Conservation (phyloP, 2,797 vertebrate genomes). For the Anolis apletophallus region DNA sequence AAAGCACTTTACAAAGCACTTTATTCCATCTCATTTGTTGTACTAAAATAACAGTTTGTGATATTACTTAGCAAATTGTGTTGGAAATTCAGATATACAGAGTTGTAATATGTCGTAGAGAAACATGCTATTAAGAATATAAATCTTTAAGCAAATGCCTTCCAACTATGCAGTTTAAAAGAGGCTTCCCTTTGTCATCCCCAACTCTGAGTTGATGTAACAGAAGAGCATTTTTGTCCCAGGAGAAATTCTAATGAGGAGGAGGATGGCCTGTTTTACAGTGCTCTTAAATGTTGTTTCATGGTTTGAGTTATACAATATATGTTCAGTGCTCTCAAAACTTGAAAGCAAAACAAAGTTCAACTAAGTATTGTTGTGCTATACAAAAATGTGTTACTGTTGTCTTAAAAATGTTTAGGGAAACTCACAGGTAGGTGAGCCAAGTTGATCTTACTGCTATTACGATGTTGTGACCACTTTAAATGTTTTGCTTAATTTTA, state of each 20-base stretch:
- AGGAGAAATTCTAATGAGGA: too few species aligned
- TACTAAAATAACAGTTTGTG: background rate
- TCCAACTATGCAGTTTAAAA: background rate
- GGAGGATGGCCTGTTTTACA: background rate
- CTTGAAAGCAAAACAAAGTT: background rate
- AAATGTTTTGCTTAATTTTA: too few species aligned
- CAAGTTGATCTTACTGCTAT: background rate
- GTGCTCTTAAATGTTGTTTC: background rate
- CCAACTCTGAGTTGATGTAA: background rate
- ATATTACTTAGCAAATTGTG: background rate
- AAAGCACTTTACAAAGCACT: background rate
- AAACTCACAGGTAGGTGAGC: background rate
- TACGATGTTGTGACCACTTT: too few species aligned
- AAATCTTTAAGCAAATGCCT: background rate
- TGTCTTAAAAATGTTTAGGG: background rate
- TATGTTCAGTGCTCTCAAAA: background rate
- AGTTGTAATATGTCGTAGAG: background rate
- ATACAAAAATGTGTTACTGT: too few species aligned
- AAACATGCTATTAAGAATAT: background rate
- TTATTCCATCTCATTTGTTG: too few species aligned
- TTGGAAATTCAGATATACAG: background rate
- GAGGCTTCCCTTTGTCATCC: background rate
- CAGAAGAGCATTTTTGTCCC: background rate
- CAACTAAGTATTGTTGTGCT: too few species aligned
- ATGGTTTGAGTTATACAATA: background rate